A percentile compares a stretch with the other conserved stretches of the same genome.
phyloP scores from a whole-genome alignment of 2,113 vertebrate species.

The Passer domesticus region DNA sequence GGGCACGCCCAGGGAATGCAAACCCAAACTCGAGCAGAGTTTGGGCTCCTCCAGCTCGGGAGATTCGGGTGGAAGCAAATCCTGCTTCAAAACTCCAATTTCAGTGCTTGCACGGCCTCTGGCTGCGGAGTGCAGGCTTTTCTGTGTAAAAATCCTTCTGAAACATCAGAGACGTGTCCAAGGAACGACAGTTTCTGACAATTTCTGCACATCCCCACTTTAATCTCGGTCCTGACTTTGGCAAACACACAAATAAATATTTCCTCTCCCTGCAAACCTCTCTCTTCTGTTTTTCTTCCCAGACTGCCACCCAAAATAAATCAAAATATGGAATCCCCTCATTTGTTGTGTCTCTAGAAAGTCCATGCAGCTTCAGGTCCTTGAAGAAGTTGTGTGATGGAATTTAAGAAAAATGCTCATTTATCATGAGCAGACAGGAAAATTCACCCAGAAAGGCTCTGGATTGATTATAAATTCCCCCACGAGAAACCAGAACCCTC shows the following conservation, averaged over 20 bases:
- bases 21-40: not conserved
- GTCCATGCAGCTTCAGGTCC: not conserved
- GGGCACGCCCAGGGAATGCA: not conserved
- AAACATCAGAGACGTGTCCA: not conserved
- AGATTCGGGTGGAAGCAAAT: not conserved
- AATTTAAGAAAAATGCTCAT: not conserved
- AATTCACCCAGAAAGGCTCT: not conserved
- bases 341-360: not conserved
- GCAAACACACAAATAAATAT: not conserved
- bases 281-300: not conserved
- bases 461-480: not conserved
- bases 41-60: not conserved
- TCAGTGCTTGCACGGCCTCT: no score
- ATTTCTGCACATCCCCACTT: not conserved
- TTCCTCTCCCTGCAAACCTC: not conserved
- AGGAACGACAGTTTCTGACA: not conserved
- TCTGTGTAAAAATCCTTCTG: not conserved
- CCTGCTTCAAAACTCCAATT: not conserved
- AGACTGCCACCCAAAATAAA: not conserved
- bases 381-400: rapidly evolving
- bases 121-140: not conserved
- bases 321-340: not conserved
- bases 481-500: not conserved
- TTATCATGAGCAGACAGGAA: not conserved
- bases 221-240: not conserved